Conservation (phyloP, 2,797 vertebrate species). For the Labroides dimidiatus region DNA sequence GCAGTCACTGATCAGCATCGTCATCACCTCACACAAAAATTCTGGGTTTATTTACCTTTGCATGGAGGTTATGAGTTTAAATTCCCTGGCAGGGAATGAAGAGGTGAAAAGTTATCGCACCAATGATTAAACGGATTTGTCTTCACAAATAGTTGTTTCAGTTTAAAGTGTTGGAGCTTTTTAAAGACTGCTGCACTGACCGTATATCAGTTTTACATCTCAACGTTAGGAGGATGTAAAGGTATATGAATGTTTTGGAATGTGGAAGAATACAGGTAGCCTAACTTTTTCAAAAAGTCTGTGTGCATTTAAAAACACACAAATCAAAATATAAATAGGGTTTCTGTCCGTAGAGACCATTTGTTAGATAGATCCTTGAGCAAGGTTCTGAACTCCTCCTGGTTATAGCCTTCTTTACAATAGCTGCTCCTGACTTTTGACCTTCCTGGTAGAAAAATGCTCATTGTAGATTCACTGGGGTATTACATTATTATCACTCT, state of each 20-base stretch:
- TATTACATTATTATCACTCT: conserved; percentile 53
- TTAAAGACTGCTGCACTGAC: neutral
- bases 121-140: conserved; percentile 31
- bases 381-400: conserved; percentile 31
- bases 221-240: neutral
- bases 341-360: too few relatives aligned
- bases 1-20: conserved; percentile 32
- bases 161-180: conserved; percentile 7
- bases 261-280: neutral
- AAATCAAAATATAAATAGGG: too few relatives aligned
- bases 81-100: conserved; percentile 17
- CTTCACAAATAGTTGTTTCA: conserved; percentile 21
- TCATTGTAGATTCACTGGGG: conserved; percentile 31
- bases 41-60: conserved; percentile 52
- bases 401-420: conserved; percentile 40
- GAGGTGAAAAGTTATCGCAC: conserved; percentile 13
- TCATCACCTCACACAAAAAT: conserved; percentile 57
- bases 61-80: conserved; percentile 55
- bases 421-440: conserved; percentile 48
- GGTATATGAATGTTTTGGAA: neutral
- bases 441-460: conserved; percentile 37
- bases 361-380: conserved; percentile 23
- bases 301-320: neutral
- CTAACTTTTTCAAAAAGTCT: neutral
- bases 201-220: neutral